Percentiles rank a stretch among this genome's conserved stretches.
phyloP scores from a whole-genome alignment of 2,797 vertebrate genomes.

The Myotis findleyi region DNA sequence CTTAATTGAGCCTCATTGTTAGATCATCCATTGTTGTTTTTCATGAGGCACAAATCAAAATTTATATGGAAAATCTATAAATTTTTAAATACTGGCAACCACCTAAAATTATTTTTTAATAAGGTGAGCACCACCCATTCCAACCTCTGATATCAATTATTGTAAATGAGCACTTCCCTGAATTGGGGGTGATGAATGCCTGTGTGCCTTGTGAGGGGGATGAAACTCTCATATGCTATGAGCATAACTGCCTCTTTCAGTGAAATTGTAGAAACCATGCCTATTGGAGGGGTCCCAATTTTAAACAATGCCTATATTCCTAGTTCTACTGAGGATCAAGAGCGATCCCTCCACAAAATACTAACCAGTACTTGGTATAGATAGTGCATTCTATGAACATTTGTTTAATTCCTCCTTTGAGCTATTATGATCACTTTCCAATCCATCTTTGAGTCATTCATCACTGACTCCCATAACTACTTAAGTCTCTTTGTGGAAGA shows the following conservation, averaged over 20 bases:
- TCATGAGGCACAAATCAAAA: not conserved
- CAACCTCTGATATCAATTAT: not conserved
- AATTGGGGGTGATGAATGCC: not conserved
- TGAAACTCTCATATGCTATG: not conserved
- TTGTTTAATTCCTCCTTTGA: not conserved
- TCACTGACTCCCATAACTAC: not conserved
- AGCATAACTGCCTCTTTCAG: not conserved
- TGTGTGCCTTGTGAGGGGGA: not conserved
- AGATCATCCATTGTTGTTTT: not conserved
- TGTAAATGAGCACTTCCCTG: not conserved
- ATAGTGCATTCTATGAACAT: not conserved
- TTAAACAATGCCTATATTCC: not conserved
- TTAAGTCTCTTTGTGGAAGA: conserved; percentile 9
- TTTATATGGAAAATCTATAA: not conserved
- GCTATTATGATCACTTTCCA: not conserved
- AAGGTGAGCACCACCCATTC: not conserved
- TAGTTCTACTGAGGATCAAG: not conserved
- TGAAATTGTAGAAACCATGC: not conserved
- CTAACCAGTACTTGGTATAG: not conserved
- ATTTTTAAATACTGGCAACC: not conserved
- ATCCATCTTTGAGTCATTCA: not conserved
- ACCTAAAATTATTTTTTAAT: not conserved
- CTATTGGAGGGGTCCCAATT: not conserved
- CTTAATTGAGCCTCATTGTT: not conserved
- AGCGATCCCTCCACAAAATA: not conserved